Base-by-base conservation (phyloP, 2,113 vertebrate species). In the Dascyllus trimaculatus region DNA sequence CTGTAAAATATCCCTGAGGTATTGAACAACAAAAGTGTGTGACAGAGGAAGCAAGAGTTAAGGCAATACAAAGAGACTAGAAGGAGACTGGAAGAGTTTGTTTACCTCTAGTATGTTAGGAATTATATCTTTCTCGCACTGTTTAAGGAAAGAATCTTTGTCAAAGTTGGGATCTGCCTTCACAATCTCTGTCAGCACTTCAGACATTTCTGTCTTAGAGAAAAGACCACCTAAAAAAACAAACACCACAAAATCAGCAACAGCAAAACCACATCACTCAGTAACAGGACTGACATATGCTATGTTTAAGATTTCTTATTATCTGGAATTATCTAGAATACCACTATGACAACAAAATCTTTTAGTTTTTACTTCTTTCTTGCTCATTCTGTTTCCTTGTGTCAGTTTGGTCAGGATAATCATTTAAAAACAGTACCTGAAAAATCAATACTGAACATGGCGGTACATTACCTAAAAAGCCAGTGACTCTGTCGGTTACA, bases 121-220 rank as follows among this genome's bases (percentile, higher is more conserved):
- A 73, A 97, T 98, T 82, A 98, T 98, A 84, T 98, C 97, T 0
- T 77, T 75, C 88, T 98, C 95, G 0, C 97, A 99, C 32, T 97
- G 96, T 85, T 93, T 94, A 76, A 98, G 92, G 73, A 99, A 98
- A 0, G 78, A 91, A 49, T 97, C 96, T 86, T 97, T 98, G 89
- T 97, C 96, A 8, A 99, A 32, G 81, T 82, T 91, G 0, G 96
- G 97, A 85, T 98, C 97, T 17, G 96, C 96, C 40, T 91, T 95
- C 24, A 98, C 83, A 59, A 98, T 98, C 92, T 98, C 96, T 0
- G 97, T 98, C 75, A 97, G 86, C n/a, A 97, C 97, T 79, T 97
- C 95, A 0, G 97, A 98, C 96, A 98, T 96, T 40, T 98, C 96
- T 0, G 97, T 97, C 88, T 97, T 98, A 0, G 96, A 98, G 87